Evolutionary conservation across 2,797 vertebrate species (phyloP), one percentile per base, ranked within the genome.

Genomic region (Rhinogobio ventralis): DNA sequence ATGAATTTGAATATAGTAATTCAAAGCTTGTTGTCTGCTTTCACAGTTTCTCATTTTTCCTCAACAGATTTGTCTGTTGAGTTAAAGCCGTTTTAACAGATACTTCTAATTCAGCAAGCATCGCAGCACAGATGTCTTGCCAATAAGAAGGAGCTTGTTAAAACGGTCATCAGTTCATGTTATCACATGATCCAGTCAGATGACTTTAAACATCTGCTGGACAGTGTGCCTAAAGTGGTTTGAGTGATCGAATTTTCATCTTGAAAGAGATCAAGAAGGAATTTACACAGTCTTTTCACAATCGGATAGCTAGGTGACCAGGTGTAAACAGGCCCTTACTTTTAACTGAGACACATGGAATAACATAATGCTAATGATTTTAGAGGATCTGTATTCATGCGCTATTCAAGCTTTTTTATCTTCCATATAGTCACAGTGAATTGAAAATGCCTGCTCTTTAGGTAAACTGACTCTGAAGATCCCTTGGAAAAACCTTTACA

Each of bases 401-500:
- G 3, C 19, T 15, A 7, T 60, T 23, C 20, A 46, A 23, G 20
- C 0, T 11, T 33, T 39, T 72, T 81, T 15, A 33, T 55, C 25
- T 9, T 81, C 14, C 36, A 15, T 46, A 19, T 30, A 17, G 51
- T 46, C 10, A 60, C 39, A 73, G 11, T 72, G 30, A 68, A 33
- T 19, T 78, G 19, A 79, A 66, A 73, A 67, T 66, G 17, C 60
- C 36, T 72, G 19, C 60, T 49, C 14, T 90, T 28, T 88, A 99
- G 98, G 96, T 87, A 98, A 97, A 89, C 95, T 99, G 79, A 99
- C 96, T 4, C 81, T 99, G 94, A 99, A 99, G 94, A 99, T 99
- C 88, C 98, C 98, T 53, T 99, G 98, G 98, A 99, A 99, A 93
- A 99, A 99, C 89, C 95, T 99, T 33, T 99, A 99, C 86, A 97